These are phyloP conservation scores for Aphodius granarius DNA, from an alignment of 2,888 invertebrate genomes.

Conservation along the genomic window DNA sequence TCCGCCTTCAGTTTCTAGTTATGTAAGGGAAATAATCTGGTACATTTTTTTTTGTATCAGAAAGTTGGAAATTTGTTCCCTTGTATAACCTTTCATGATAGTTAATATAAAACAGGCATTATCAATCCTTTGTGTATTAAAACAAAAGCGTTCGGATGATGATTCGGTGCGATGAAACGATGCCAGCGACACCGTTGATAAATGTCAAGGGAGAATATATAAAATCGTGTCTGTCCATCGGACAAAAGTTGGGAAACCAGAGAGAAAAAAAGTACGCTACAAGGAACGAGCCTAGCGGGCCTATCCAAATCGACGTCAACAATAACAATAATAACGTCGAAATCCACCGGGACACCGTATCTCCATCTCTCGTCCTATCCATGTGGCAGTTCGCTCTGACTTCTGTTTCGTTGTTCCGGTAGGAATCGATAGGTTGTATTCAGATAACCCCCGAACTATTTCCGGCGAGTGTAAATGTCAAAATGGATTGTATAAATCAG, in stretches of 20 bases:
- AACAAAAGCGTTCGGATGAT: slow-evolving; percentile 4
- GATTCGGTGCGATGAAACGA: slow-evolving; percentile 1
- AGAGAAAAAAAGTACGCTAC: neutral
- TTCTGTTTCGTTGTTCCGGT: neutral
- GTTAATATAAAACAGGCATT: slow-evolving; percentile 1
- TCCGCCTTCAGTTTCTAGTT: too few species aligned
- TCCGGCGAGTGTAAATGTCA: neutral
- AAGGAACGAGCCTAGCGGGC: neutral
- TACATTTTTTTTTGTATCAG: too few species aligned
- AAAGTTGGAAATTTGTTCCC: too few species aligned
- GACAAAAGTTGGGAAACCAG: neutral
- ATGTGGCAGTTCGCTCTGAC: neutral
- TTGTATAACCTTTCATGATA: too few species aligned
- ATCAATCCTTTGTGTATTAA: slow-evolving; percentile 9
- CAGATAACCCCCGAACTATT: neutral
- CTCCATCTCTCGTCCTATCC: neutral
- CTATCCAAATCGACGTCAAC: neutral
- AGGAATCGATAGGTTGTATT: neutral
- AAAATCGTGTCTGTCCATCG: neutral
- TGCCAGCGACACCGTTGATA: slow-evolving; percentile 1
- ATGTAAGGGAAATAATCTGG: too few species aligned
- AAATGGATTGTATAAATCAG: neutral
- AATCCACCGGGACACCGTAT: neutral
- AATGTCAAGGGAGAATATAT: slow-evolving; percentile 8
- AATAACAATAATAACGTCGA: neutral